These are phyloP conservation scores for Apodemus speciosus DNA, from an alignment of 2,113 vertebrate species.

Conservation along the genomic window DNA sequence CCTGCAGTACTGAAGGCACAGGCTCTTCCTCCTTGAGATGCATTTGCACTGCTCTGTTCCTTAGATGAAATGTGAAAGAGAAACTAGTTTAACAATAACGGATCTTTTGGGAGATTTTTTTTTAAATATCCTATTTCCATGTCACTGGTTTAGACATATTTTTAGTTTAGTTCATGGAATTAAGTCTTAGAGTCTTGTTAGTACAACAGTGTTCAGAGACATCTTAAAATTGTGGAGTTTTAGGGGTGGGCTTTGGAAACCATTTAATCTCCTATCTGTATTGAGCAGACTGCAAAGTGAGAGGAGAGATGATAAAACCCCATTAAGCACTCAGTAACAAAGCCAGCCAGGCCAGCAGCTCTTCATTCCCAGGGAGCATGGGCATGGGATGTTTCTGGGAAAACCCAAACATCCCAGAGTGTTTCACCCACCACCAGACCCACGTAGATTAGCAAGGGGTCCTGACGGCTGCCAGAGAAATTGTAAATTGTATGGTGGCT, in stretches of 20 bases:
- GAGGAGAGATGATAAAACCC: constrained; percentile 28
- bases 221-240: constrained; percentile 53
- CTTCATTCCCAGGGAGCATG: neutral
- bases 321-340: constrained; percentile 14
- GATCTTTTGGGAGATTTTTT: constrained; percentile 27
- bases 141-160: constrained; percentile 49
- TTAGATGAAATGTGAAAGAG: constrained; percentile 24
- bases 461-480: constrained; percentile 5
- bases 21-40: neutral
- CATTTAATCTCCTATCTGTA: constrained; percentile 60
- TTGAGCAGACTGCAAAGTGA: constrained; percentile 54
- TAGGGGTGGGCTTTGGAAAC: constrained; percentile 46
- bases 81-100: constrained; percentile 53
- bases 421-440: neutral
- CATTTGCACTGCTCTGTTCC: constrained; percentile 17
- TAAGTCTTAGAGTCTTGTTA: constrained; percentile 53
- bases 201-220: constrained; percentile 48
- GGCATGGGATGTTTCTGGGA: constrained; percentile 28
- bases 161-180: constrained; percentile 54
- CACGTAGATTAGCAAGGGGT: constrained; percentile 15
- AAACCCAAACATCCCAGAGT: constrained; percentile 34
- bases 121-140: constrained; percentile 31
- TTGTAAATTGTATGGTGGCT: neutral
- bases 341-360: neutral
- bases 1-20: neutral